Evolutionary conservation across 2,888 invertebrate genomes (phyloP).

Genomic region (Chloromyia formosa): DNA sequence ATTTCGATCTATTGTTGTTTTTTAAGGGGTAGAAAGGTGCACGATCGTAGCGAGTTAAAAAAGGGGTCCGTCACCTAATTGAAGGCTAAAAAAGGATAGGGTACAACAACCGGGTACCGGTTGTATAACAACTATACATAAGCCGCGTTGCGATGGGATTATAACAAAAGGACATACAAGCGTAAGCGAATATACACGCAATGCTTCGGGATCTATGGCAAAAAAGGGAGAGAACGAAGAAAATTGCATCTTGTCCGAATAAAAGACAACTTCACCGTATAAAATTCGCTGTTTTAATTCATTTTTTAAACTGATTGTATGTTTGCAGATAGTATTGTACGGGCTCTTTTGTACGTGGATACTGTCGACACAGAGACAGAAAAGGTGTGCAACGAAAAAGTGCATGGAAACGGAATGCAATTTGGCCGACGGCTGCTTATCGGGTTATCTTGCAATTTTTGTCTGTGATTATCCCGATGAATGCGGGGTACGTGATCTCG

Average conservation of each 20-base stretch:
- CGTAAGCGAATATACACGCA: background rate
- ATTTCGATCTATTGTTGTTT: slow-evolving; percentile 27
- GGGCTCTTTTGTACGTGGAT: background rate
- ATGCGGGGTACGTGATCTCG: background rate
- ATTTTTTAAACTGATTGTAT: slow-evolving; percentile 24
- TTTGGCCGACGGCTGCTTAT: slow-evolving; percentile 3
- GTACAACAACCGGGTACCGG: slow-evolving; percentile 34
- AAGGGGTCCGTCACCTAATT: slow-evolving; percentile 47
- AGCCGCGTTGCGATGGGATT: slow-evolving; percentile 44
- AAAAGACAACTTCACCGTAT: slow-evolving; percentile 12
- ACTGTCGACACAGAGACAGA: background rate
- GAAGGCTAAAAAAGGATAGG: slow-evolving; percentile 47
- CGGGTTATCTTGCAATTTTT: slow-evolving; percentile 14
- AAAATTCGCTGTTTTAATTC: slow-evolving; percentile 24
- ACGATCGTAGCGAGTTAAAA: slow-evolving; percentile 25
- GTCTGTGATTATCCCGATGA: background rate
- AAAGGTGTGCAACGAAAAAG: slow-evolving; percentile 19
- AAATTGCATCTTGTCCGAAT: slow-evolving; percentile 2
- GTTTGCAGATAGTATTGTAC: background rate
- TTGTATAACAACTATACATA: slow-evolving; percentile 27
- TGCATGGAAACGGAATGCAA: slow-evolving; percentile 12
- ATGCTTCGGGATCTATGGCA: background rate
- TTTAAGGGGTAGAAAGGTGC: slow-evolving; percentile 26
- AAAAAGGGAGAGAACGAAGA: slow-evolving; percentile 4
- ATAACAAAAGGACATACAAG: slow-evolving; percentile 42